phyloP scores from a whole-genome alignment of 2,797 vertebrate genomes.

The Falco columbarius region DNA sequence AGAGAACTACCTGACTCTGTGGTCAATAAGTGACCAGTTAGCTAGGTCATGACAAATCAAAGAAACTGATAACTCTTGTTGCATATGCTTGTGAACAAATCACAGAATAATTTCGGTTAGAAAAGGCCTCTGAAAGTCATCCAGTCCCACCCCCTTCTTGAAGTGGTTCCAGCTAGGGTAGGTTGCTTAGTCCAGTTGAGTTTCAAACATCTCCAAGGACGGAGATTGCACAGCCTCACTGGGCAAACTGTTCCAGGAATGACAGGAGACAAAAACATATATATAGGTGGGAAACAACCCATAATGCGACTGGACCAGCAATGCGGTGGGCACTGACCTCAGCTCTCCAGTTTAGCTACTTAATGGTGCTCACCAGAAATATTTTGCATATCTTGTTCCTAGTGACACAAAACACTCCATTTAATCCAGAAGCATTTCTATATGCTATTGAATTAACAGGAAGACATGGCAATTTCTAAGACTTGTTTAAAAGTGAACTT shows the following conservation, averaged over 20 bases:
- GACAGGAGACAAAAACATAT: not conserved
- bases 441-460: not conserved
- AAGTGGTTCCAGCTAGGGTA: not conserved
- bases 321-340: not conserved
- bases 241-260: not conserved
- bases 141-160: not conserved
- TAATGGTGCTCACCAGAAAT: not conserved
- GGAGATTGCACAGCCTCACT: not conserved
- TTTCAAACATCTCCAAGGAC: not conserved
- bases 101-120: not conserved
- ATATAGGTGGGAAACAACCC: not conserved
- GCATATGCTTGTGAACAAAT: not conserved
- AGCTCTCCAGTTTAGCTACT: not conserved
- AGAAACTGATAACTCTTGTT: not conserved
- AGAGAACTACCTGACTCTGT: not conserved
- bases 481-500: not conserved
- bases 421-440: not conserved
- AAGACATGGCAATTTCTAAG: not conserved
- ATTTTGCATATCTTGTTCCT: not conserved
- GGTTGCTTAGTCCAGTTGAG: not conserved
- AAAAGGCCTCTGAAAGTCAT: not conserved
- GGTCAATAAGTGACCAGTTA: not conserved
- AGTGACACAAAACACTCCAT: not conserved
- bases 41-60: not conserved
- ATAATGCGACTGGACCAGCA: fast-evolving